Conservation (phyloP, 2,888 invertebrate species). For the Suillia variegata region DNA sequence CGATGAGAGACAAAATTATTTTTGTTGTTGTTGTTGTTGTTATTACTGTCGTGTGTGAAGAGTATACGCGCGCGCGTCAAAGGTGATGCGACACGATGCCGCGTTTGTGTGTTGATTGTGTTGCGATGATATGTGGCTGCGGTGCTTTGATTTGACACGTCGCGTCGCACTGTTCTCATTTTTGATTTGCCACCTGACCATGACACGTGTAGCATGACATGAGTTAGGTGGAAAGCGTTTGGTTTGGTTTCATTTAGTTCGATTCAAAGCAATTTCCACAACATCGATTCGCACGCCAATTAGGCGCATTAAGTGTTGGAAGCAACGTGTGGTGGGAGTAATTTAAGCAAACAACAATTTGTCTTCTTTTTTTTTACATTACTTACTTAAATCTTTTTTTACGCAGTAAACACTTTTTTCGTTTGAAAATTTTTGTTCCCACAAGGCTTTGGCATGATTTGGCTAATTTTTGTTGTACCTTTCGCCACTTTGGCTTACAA, state of each 20-base stretch:
- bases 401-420: too few relatives aligned
- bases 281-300: slow-evolving; percentile 18
- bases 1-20: not conserved
- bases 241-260: not conserved
- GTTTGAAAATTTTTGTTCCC: not conserved
- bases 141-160: not conserved
- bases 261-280: too few relatives aligned
- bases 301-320: not conserved
- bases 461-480: slow-evolving; percentile 3
- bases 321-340: not conserved
- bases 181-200: too few relatives aligned
- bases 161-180: too few relatives aligned
- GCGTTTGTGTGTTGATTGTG: not conserved
- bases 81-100: not conserved
- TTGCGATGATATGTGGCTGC: not conserved
- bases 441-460: slow-evolving; percentile 14
- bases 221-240: too few relatives aligned
- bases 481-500: not conserved
- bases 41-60: not conserved
- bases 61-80: not conserved
- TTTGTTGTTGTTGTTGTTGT: not conserved
- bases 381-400: too few relatives aligned
- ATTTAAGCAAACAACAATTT: too few relatives aligned
- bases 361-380: too few relatives aligned
- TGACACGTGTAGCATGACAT: too few relatives aligned